Evolutionary conservation across 2,888 invertebrate species (phyloP).

Genomic region (Rhaphigaster nebulosa): DNA sequence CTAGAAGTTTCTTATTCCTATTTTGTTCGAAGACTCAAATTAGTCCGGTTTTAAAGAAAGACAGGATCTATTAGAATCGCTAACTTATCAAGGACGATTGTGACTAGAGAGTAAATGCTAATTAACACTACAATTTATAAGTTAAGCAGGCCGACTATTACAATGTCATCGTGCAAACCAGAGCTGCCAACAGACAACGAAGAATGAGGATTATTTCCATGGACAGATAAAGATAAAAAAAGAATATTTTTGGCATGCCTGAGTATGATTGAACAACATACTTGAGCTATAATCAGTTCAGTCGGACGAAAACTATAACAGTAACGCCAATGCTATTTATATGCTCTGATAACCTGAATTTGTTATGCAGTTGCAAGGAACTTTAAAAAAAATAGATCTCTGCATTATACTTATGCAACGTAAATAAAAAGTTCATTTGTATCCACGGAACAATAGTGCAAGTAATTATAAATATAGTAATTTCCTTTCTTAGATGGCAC

Average conservation of each 20-base stretch:
- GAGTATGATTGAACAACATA: neutral
- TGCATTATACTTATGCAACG: neutral
- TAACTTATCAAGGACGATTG: neutral
- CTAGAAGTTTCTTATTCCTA: no score
- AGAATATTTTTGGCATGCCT: neutral
- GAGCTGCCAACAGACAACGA: no score
- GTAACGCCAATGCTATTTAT: neutral
- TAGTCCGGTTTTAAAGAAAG: no score
- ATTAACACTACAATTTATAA: neutral
- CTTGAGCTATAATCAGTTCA: neutral
- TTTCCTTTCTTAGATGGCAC: neutral
- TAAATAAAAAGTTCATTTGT: neutral
- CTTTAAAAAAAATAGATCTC: neutral
- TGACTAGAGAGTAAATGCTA: neutral
- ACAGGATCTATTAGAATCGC: no score
- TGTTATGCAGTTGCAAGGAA: neutral
- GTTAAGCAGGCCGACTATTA: neutral
- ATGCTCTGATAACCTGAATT: slow-evolving; percentile 17
- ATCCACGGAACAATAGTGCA: neutral
- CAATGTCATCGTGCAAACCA: neutral
- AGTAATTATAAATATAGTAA: neutral
- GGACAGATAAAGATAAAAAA: no score
- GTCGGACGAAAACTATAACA: neutral
- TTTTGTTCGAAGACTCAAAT: no score
- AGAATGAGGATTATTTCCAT: no score